Conservation (phyloP, 1,140 invertebrate genomes). For the Sarcophaga bullata region DNA sequence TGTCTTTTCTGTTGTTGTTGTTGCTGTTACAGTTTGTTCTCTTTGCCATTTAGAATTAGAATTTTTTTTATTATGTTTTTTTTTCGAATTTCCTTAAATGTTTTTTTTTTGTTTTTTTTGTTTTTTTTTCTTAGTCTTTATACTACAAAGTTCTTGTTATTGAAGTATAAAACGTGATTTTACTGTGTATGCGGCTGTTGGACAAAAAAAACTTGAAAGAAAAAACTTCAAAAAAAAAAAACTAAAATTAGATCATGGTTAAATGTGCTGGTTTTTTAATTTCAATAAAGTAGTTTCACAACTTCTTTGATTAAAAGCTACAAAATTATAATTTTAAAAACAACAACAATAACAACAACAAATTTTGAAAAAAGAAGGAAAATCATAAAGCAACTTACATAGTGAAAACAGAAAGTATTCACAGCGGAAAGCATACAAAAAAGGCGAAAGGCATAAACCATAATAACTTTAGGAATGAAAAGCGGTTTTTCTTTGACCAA, state of each 20-base stretch:
- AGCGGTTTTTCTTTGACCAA: background rate
- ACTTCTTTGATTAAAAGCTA: conserved; percentile 11
- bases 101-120: background rate
- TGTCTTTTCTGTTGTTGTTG: background rate
- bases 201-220: background rate
- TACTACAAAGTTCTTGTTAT: background rate
- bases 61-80: too few species aligned
- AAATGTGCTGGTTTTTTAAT: conserved; percentile 37
- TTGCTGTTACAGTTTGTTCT: background rate
- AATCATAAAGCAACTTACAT: background rate
- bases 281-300: conserved; percentile 32
- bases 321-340: background rate
- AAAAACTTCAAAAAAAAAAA: background rate
- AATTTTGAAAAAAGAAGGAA: background rate
- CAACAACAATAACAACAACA: background rate
- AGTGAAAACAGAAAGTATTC: conserved; percentile 34
- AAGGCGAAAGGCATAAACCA: background rate
- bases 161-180: conserved; percentile 21
- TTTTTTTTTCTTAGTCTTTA: background rate
- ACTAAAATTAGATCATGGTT: conserved; percentile 37
- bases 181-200: background rate
- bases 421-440: conserved; percentile 6
- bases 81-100: too few species aligned
- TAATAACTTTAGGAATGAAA: background rate
- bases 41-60: too few species aligned